Percentiles rank a stretch among this genome's conserved stretches.
These are phyloP conservation scores for Crocidura indochinensis DNA, from an alignment of 2,797 vertebrate species.

Conservation along the genomic window DNA sequence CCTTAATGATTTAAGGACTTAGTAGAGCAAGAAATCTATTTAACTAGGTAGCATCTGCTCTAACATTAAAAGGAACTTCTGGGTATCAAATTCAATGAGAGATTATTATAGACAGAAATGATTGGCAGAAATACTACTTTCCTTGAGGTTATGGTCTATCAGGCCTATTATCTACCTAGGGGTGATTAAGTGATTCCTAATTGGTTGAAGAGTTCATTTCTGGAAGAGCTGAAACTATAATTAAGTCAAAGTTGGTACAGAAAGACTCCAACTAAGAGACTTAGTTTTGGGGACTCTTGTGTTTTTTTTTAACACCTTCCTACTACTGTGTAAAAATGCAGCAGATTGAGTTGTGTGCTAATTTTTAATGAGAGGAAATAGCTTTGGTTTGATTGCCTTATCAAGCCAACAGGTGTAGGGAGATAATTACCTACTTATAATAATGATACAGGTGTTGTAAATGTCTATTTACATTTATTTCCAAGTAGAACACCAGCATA, in stretches of 20 bases:
- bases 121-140: background rate
- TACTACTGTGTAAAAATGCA: constrained; percentile 14
- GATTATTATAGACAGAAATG: background rate
- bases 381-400: constrained; percentile 28
- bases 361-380: constrained; percentile 57
- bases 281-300: background rate
- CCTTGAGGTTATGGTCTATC: background rate
- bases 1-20: background rate
- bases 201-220: background rate
- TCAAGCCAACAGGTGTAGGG: constrained; percentile 38
- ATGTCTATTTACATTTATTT: constrained; percentile 54
- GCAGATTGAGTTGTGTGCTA: constrained; percentile 54
- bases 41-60: background rate
- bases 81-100: background rate
- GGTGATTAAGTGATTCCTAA: background rate
- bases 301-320: background rate
- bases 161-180: background rate
- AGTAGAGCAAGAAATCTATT: background rate
- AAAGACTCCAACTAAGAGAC: background rate
- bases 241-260: background rate
- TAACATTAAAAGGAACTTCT: background rate
- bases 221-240: background rate
- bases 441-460: constrained; percentile 54
- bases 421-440: constrained; percentile 58
- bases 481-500: constrained; percentile 47